phyloP scores from a whole-genome alignment of 2,113 vertebrate species.

The Hippocampus mohnikei region DNA sequence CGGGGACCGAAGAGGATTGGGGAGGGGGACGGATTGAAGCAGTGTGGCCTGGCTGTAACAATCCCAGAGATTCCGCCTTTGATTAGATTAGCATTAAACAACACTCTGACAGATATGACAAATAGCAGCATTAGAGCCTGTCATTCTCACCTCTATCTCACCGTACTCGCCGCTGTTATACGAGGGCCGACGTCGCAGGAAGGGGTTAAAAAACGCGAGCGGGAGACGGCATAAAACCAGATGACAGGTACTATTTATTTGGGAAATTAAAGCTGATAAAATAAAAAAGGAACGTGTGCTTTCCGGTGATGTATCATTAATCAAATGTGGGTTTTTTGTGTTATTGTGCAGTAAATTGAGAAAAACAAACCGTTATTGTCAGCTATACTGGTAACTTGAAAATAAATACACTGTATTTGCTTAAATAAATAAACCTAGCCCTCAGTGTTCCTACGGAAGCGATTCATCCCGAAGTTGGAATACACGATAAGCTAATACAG shows the following conservation, averaged over 20 bases:
- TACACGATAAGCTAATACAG: too few species aligned
- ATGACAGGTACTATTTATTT: constrained; percentile 48
- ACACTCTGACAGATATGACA: constrained; percentile 86
- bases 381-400: constrained; percentile 29
- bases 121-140: constrained; percentile 85
- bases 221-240: constrained; percentile 20
- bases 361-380: constrained; percentile 41
- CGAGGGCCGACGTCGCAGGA: background rate
- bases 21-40: constrained; percentile 32
- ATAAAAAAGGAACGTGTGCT: constrained; percentile 26
- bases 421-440: background rate
- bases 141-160: constrained; percentile 73
- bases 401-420: background rate
- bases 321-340: constrained; percentile 43
- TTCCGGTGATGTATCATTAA: constrained; percentile 54
- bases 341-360: constrained; percentile 33
- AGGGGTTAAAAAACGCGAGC: constrained; percentile 28
- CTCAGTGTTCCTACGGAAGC: background rate
- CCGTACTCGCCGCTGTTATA: constrained; percentile 9
- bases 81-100: constrained; percentile 91
- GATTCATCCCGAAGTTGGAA: background rate
- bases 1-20: constrained; percentile 42
- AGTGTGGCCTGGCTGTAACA: constrained; percentile 38
- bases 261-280: constrained; percentile 61
- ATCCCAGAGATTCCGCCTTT: constrained; percentile 76